Conservation (phyloP, 2,797 vertebrate genomes). For the Bradypus variegatus region DNA sequence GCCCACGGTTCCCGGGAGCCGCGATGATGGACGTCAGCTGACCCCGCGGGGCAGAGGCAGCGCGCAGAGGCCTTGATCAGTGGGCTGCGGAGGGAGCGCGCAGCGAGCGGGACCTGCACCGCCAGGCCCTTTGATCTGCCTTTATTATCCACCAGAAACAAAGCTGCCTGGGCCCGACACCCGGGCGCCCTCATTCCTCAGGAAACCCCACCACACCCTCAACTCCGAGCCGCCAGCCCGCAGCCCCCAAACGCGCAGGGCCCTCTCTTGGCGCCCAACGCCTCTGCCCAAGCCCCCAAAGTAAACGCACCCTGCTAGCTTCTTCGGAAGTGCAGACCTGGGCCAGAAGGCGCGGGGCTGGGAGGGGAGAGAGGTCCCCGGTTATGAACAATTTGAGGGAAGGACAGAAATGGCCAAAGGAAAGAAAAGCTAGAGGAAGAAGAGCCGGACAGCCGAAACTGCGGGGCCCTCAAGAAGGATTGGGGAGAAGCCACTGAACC, state of each 20-base stretch:
- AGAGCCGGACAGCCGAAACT: neutral
- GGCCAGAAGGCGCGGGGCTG: neutral
- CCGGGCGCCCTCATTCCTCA: constrained; percentile 71
- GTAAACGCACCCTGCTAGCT: neutral
- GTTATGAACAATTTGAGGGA: neutral
- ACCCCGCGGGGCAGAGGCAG: constrained; percentile 76
- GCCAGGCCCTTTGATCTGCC: constrained; percentile 79
- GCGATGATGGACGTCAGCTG: constrained; percentile 78
- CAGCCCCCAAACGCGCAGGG: neutral
- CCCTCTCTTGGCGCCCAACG: neutral
- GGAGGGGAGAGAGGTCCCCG: neutral
- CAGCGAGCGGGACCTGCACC: constrained; percentile 72
- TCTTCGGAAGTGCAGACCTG: neutral
- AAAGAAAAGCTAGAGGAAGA: neutral
- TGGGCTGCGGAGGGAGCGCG: constrained; percentile 74
- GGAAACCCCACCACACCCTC: constrained; percentile 51
- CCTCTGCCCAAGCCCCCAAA: neutral
- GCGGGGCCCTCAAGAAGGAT: neutral
- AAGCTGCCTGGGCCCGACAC: constrained; percentile 75
- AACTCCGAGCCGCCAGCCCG: constrained; percentile 27
- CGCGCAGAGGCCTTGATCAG: constrained; percentile 76
- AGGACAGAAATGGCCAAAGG: neutral
- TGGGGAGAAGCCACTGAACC: neutral
- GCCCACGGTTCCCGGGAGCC: constrained; percentile 62
- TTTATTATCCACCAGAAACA: constrained; percentile 78